Conservation (phyloP, 2,113 vertebrate species). For the Corythoichthys intestinalis region DNA sequence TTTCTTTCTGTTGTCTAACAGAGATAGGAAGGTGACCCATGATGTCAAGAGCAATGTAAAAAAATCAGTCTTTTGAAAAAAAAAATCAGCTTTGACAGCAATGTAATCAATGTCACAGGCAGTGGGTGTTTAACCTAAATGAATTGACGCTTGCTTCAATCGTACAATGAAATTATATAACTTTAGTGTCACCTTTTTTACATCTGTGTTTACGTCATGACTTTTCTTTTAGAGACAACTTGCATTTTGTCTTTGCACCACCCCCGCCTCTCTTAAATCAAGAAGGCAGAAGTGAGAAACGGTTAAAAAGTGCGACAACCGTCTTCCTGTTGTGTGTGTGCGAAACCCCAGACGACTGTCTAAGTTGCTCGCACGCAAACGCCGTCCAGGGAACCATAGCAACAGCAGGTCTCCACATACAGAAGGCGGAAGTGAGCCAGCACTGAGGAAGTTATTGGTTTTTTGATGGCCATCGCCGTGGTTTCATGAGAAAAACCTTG, state of each 20-base stretch:
- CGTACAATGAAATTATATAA: neutral
- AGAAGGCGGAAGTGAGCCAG: slow-evolving; percentile 80
- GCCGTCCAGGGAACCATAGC: slow-evolving; percentile 52
- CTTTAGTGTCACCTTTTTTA: neutral
- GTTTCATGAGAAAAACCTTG: slow-evolving; percentile 70
- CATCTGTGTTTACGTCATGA: neutral
- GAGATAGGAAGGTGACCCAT: slow-evolving; percentile 32
- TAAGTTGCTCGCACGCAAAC: slow-evolving; percentile 77
- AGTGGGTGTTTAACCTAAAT: too few species aligned
- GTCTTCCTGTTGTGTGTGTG: slow-evolving; percentile 72
- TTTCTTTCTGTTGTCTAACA: slow-evolving; percentile 11
- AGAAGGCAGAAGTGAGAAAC: slow-evolving; percentile 82
- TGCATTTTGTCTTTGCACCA: slow-evolving; percentile 50
- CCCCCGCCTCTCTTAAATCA: slow-evolving; percentile 61
- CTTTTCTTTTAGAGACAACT: neutral
- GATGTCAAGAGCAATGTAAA: slow-evolving; percentile 23
- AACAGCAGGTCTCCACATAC: slow-evolving; percentile 63
- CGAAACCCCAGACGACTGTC: slow-evolving; percentile 70
- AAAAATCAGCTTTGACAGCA: too few species aligned
- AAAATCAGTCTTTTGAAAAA: slow-evolving; percentile 28
- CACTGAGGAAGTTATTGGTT: slow-evolving; percentile 81
- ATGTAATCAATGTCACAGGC: too few species aligned
- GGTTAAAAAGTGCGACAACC: slow-evolving; percentile 68
- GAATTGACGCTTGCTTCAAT: neutral
- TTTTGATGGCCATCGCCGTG: slow-evolving; percentile 74